Evolutionary conservation across 2,113 vertebrate species (phyloP).

Genomic region (Scophthalmus maximus): DNA sequence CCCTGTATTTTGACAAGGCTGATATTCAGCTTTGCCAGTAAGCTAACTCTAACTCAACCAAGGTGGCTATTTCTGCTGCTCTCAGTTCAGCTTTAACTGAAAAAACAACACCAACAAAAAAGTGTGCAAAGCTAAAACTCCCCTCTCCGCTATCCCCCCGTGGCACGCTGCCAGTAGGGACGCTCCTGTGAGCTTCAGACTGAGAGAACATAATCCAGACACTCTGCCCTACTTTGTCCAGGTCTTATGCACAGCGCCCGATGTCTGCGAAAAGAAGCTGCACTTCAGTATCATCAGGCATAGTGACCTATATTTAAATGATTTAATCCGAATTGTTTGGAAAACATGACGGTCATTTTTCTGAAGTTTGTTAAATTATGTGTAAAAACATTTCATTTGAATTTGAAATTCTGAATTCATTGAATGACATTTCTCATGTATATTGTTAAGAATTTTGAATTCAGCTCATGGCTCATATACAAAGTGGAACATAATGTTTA

Average conservation of each 20-base stretch:
- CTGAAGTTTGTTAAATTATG: neutral
- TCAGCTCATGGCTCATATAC: neutral
- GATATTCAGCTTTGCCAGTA: conserved; percentile 22
- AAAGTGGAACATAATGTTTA: neutral
- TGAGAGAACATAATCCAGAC: conserved; percentile 39
- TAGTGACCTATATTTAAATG: neutral
- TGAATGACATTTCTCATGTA: too few relatives aligned
- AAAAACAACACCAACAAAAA: neutral
- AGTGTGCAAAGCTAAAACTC: conserved; percentile 20
- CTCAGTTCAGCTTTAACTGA: neutral
- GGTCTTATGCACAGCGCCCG: conserved; percentile 13
- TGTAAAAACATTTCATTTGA: too few relatives aligned
- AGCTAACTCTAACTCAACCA: neutral
- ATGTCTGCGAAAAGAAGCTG: conserved; percentile 5
- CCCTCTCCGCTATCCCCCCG: conserved; percentile 21
- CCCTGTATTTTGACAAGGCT: conserved; percentile 6
- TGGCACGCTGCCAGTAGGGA: conserved; percentile 35
- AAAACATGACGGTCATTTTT: neutral
- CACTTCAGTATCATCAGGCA: neutral
- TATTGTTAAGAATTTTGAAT: neutral
- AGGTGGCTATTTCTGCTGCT: conserved; percentile 2
- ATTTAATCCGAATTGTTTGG: neutral
- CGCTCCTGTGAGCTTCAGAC: conserved; percentile 33
- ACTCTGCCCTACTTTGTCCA: conserved; percentile 29
- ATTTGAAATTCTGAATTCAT: too few relatives aligned